These are phyloP conservation scores for Nymphalis urticae DNA, from an alignment of 2,888 invertebrate genomes.

Conservation along the genomic window DNA sequence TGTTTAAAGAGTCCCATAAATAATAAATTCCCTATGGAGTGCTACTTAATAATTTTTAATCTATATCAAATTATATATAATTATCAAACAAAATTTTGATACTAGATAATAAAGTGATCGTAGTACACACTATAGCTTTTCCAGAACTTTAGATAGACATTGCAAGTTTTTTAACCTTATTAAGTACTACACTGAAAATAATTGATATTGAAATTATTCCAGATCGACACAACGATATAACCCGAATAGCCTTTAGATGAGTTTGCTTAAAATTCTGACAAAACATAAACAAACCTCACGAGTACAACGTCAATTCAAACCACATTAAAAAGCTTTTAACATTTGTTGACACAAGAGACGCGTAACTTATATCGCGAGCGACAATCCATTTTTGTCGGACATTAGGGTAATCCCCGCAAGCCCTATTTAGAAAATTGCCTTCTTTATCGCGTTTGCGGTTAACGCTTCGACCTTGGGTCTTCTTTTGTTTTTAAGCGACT, in stretches of 20 bases:
- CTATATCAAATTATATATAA: too few species aligned
- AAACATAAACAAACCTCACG: background rate
- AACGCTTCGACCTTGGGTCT: constrained; percentile 23
- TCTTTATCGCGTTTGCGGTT: constrained; percentile 38
- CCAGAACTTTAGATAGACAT: too few species aligned
- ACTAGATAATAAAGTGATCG: too few species aligned
- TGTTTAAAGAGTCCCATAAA: too few species aligned
- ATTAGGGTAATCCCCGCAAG: constrained; percentile 38
- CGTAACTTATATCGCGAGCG: constrained; percentile 31
- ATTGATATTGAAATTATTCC: too few species aligned
- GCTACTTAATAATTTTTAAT: too few species aligned
- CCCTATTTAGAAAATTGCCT: constrained; percentile 42
- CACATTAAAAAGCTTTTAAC: constrained; percentile 33
- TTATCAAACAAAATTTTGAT: too few species aligned
- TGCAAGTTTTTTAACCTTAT: too few species aligned
- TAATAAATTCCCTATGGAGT: too few species aligned
- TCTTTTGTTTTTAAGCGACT: constrained; percentile 31
- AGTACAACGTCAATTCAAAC: constrained; percentile 16
- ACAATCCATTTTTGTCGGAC: constrained; percentile 39
- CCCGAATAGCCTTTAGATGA: background rate
- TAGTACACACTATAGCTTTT: too few species aligned
- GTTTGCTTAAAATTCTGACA: background rate
- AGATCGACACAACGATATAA: background rate
- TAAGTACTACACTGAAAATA: too few species aligned
- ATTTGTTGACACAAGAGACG: constrained; percentile 33